Conservation (phyloP, 2,113 vertebrate species). For the Nannobrachium achirus region DNA sequence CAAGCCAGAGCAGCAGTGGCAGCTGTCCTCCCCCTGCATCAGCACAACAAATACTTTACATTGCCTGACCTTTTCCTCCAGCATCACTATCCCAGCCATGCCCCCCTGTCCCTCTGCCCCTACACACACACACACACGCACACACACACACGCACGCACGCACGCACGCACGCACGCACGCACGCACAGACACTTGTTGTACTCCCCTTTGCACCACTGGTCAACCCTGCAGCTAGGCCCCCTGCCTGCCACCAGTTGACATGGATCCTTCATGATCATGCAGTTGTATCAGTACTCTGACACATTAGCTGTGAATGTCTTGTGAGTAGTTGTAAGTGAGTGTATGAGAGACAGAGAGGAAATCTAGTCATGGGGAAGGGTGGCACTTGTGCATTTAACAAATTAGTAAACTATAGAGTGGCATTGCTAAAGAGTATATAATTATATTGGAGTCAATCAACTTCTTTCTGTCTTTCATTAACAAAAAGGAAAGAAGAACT, state of each 20-base stretch:
- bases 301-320: slow-evolving; percentile 65
- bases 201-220: slow-evolving; percentile 61
- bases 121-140: slow-evolving; percentile 1
- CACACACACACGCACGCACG: slow-evolving; percentile 26
- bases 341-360: slow-evolving; percentile 4
- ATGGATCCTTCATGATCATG: slow-evolving; percentile 61
- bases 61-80: slow-evolving; percentile 82
- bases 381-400: neutral
- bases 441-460: neutral
- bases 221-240: slow-evolving; percentile 57
- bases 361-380: neutral
- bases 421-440: neutral
- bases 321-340: slow-evolving; percentile 44
- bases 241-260: slow-evolving; percentile 63
- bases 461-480: neutral
- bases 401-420: neutral
- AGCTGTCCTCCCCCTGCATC: slow-evolving; percentile 83
- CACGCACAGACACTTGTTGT: slow-evolving; percentile 17
- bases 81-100: slow-evolving; percentile 69
- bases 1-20: slow-evolving; percentile 70
- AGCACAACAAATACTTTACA: slow-evolving; percentile 85
- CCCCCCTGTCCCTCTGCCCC: slow-evolving; percentile 26
- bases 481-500: neutral
- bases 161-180: slow-evolving; percentile 11
- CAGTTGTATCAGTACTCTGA: slow-evolving; percentile 67